Evolutionary conservation across 2,797 vertebrate genomes (phyloP).

Genomic region (Syndactyla subalaris): DNA sequence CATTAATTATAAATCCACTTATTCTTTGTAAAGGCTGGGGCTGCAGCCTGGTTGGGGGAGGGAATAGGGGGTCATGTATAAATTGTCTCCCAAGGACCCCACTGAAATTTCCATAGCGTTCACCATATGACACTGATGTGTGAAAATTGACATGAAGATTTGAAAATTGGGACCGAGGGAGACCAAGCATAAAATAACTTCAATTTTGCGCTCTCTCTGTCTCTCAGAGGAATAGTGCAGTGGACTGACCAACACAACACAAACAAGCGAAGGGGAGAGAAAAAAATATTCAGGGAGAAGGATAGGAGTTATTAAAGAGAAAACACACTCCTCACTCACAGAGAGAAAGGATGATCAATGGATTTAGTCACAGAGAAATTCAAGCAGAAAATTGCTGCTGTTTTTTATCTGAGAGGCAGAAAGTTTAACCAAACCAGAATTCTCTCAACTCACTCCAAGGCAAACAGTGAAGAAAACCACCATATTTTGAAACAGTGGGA

Average conservation of each 20-base stretch:
- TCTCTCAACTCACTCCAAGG: constrained; percentile 61
- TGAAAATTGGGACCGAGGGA: constrained; percentile 98
- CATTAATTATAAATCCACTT: constrained; percentile 80
- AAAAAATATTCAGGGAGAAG: constrained; percentile 88
- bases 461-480: constrained; percentile 34
- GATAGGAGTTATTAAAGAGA: constrained; percentile 99
- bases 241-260: constrained; percentile 96
- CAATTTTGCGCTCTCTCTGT: constrained; percentile 88
- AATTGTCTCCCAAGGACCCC: constrained; percentile 81
- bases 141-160: constrained; percentile 98
- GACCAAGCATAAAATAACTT: constrained; percentile 99
- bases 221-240: constrained; percentile 93
- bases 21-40: constrained; percentile 68
- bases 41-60: constrained; percentile 24
- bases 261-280: constrained; percentile 85
- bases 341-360: constrained; percentile 99
- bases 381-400: constrained; percentile 99
- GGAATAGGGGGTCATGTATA: constrained; percentile 68
- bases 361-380: constrained; percentile 99
- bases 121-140: constrained; percentile 94
- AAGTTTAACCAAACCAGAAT: constrained; percentile 81
- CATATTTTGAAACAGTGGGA: constrained; percentile 3
- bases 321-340: constrained; percentile 96
- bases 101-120: constrained; percentile 85
- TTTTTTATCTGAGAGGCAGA: constrained; percentile 92